Conservation (phyloP, 1,140 invertebrate species). For the Drosophila tani region DNA sequence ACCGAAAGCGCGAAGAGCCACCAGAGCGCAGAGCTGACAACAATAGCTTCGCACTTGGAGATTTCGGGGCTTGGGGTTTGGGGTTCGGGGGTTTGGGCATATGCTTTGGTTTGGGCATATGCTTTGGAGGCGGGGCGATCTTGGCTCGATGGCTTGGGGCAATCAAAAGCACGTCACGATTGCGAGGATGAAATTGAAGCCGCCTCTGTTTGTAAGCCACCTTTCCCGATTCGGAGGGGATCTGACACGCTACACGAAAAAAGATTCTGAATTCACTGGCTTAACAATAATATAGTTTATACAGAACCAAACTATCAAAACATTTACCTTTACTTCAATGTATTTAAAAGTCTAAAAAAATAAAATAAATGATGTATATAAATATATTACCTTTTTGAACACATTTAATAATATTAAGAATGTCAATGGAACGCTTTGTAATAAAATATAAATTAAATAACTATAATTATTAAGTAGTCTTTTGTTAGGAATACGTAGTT, state of each 20-base stretch:
- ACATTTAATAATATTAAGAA: no score
- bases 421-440: no score
- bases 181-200: conserved; percentile 71
- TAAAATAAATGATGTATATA: no score
- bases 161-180: conserved; percentile 79
- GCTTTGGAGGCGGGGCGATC: conserved; percentile 18
- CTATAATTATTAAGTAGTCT: no score
- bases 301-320: no score
- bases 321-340: no score
- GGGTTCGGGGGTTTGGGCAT: conserved; percentile 34
- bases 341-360: neutral
- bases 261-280: neutral
- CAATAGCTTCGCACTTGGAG: conserved; percentile 44
- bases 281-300: no score
- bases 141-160: conserved; percentile 54
- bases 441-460: no score
- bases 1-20: conserved; percentile 39
- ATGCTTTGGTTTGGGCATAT: no score
- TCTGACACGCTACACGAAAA: conserved; percentile 6
- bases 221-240: neutral
- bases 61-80: neutral
- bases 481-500: no score
- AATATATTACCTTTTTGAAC: no score
- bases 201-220: conserved; percentile 47
- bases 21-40: conserved; percentile 36